Evolutionary conservation across 2,113 vertebrate genomes (phyloP).

Genomic region (Coptodon rendalli): DNA sequence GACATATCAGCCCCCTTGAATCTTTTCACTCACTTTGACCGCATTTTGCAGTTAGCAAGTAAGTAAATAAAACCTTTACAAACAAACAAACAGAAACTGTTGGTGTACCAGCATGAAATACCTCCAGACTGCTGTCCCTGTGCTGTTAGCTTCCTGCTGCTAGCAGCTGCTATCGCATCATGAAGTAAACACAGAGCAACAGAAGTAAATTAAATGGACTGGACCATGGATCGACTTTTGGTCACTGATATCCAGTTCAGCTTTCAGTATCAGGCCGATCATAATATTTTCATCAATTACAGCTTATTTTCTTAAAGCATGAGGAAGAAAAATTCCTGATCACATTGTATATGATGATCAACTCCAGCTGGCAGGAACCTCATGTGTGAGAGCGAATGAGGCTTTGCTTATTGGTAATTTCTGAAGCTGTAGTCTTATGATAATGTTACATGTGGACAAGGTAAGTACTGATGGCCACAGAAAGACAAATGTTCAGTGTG

Average conservation of each 20-base stretch:
- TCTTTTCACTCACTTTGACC: not conserved
- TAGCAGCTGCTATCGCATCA: not conserved
- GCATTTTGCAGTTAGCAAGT: not conserved
- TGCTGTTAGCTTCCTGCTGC: not conserved
- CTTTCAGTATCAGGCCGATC: not conserved
- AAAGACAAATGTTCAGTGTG: not conserved
- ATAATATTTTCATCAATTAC: not conserved
- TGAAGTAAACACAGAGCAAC: not conserved
- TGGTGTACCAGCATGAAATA: not conserved
- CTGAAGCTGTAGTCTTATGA: not conserved
- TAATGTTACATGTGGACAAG: accelerated
- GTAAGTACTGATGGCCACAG: not conserved
- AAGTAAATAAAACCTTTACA: not conserved
- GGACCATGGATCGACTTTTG: not conserved
- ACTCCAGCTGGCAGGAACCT: not conserved
- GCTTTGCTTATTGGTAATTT: not conserved
- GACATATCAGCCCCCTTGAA: not conserved
- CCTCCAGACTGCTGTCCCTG: not conserved
- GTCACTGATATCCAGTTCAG: not conserved
- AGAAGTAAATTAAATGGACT: accelerated
- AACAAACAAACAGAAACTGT: not conserved
- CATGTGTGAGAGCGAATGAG: not conserved
- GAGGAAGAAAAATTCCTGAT: not conserved
- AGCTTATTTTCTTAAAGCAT: not conserved
- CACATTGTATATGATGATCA: not conserved